phyloP scores from a whole-genome alignment of 2,888 invertebrate genomes.

The Harpagoxenus sublaevis region DNA sequence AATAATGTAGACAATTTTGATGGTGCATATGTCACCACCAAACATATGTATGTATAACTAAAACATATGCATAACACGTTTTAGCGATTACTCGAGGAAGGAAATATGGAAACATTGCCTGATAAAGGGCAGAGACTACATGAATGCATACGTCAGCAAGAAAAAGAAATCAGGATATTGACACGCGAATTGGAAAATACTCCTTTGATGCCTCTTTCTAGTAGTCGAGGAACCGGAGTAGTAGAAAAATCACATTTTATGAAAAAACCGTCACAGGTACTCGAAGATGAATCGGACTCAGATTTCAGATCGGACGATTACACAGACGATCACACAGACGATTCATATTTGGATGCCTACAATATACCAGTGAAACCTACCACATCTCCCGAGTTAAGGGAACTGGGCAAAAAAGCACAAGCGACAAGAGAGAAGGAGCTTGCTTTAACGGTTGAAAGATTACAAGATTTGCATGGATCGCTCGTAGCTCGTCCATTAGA shows the following conservation, averaged over 20 bases:
- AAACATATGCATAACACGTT: neutral
- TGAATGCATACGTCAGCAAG: conserved; percentile 86
- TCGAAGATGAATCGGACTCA: neutral
- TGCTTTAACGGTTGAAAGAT: conserved; percentile 90
- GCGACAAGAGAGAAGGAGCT: conserved; percentile 90
- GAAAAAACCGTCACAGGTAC: neutral
- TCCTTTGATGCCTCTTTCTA: conserved; percentile 8
- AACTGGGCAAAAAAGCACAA: conserved; percentile 87
- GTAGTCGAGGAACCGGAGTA: neutral
- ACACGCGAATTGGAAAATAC: conserved; percentile 85
- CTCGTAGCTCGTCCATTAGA: conserved; percentile 90
- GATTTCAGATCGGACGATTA: neutral
- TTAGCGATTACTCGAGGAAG: conserved; percentile 72
- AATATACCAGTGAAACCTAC: conserved; percentile 45
- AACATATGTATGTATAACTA: neutral
- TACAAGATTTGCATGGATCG: conserved; percentile 91
- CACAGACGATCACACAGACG: neutral
- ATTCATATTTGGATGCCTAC: neutral
- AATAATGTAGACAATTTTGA: neutral
- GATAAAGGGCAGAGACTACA: conserved; percentile 89
- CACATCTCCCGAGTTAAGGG: conserved; percentile 31
- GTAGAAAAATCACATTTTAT: neutral
- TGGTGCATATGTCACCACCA: neutral
- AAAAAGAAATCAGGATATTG: conserved; percentile 86
- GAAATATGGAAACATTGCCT: conserved; percentile 87